Evolutionary conservation across 2,113 vertebrate species (phyloP).

Genomic region (Paradisaea rubra): DNA sequence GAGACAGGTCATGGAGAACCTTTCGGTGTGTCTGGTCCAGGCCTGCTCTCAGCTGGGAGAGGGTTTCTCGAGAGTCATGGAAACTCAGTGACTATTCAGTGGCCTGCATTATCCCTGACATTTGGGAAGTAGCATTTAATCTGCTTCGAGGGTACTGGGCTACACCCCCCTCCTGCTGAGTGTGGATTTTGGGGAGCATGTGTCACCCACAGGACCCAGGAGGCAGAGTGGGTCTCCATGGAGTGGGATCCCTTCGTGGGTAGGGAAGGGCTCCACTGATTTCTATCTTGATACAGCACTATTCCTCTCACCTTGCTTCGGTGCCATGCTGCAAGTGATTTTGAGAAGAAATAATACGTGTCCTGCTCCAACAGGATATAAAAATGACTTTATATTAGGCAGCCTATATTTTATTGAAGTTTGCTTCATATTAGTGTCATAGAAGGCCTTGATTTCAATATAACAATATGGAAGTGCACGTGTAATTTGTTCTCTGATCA

Average conservation of each 20-base stretch:
- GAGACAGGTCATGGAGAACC: background rate
- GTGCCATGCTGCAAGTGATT: background rate
- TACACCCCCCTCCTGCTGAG: background rate
- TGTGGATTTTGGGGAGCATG: accelerated
- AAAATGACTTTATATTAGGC: conserved; percentile 49
- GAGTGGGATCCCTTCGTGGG: accelerated
- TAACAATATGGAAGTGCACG: conserved; percentile 60
- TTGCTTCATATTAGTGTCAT: conserved; percentile 59
- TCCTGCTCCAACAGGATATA: conserved; percentile 48
- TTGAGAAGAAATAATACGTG: background rate
- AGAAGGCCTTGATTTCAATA: conserved; percentile 59
- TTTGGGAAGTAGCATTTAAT: background rate
- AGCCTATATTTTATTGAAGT: conserved; percentile 60
- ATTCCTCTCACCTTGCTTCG: accelerated
- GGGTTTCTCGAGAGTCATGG: background rate
- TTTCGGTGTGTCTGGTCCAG: background rate
- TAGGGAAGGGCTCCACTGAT: background rate
- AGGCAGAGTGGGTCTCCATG: background rate
- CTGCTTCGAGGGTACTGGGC: too few species aligned
- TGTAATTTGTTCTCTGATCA: conserved; percentile 67
- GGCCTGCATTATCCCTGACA: accelerated
- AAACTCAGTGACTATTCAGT: accelerated
- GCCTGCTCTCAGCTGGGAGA: background rate
- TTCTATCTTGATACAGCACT: background rate
- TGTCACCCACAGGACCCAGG: accelerated